Percentiles rank a stretch among this genome's conserved stretches.
Conservation (phyloP, 2,113 vertebrate species). For the Forbesichthys papilliferus region DNA sequence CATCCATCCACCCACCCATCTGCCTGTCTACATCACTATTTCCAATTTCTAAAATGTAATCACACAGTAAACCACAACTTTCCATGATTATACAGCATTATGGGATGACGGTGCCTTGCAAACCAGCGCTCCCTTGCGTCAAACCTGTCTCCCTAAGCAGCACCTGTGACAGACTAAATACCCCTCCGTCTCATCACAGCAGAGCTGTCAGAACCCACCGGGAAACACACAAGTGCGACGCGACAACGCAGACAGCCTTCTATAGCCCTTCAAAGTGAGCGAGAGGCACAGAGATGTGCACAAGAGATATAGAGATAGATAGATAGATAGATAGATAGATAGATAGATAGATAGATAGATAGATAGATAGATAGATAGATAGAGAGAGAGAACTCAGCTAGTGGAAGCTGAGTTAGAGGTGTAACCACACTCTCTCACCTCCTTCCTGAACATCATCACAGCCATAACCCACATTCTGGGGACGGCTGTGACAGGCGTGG, state of each 20-base stretch:
- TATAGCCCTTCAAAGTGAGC: not conserved
- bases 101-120: constrained; percentile 21
- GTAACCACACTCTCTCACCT: constrained; percentile 25
- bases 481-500: constrained; percentile 31
- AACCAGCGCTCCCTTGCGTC: constrained; percentile 36
- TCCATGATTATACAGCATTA: constrained; percentile 7
- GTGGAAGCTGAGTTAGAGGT: not conserved
- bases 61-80: not conserved
- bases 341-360: not conserved
- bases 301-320: not conserved
- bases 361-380: not conserved
- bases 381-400: not conserved
- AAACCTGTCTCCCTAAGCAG: constrained; percentile 38
- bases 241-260: constrained; percentile 40
- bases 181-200: constrained; percentile 57
- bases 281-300: not conserved
- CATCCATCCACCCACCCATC: no score
- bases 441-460: constrained; percentile 49
- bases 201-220: constrained; percentile 57
- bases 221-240: constrained; percentile 36
- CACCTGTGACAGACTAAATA: constrained; percentile 62
- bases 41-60: not conserved
- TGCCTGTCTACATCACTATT: no score
- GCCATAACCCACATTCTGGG: constrained; percentile 52
- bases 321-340: not conserved